Percentiles rank a stretch among this genome's conserved stretches.
Evolutionary conservation across 2,888 invertebrate genomes (phyloP).

Genomic region (Nemotelus pantherinus): DNA sequence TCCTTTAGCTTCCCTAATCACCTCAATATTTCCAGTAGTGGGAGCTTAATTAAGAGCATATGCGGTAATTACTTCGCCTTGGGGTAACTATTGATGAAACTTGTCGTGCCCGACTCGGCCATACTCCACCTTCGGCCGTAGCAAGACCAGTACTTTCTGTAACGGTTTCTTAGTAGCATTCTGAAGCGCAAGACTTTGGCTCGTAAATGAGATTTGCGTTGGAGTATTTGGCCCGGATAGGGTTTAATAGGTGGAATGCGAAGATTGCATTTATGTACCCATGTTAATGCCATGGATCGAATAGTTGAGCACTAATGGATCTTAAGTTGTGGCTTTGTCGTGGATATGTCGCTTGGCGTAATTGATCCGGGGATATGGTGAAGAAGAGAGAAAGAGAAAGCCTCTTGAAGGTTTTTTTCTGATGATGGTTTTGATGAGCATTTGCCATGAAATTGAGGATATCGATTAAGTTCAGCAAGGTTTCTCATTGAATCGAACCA

Average conservation of each 20-base stretch:
- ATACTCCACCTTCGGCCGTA: no score
- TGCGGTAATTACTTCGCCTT: conserved; percentile 3
- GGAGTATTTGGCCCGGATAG: no score
- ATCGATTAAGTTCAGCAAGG: no score
- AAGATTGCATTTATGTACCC: conserved; percentile 12
- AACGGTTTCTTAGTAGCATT: no score
- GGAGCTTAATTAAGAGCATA: conserved; percentile 20
- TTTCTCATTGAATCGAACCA: no score
- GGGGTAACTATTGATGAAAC: conserved; percentile 19
- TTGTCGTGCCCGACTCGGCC: background rate
- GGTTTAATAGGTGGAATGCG: background rate
- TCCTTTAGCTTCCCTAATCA: conserved; percentile 19
- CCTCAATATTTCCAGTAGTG: background rate
- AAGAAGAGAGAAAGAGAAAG: conserved; percentile 1
- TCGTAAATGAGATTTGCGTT: no score
- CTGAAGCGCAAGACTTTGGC: no score
- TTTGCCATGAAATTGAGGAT: no score
- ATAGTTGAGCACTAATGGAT: background rate
- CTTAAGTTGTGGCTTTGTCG: conserved; percentile 8
- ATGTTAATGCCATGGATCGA: background rate
- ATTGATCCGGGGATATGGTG: background rate
- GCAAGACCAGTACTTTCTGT: no score
- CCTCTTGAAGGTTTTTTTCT: background rate
- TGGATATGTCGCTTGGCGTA: background rate
- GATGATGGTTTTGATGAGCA: no score